Percentiles rank a stretch among this genome's conserved stretches.
Evolutionary conservation across 2,113 vertebrate genomes (phyloP).

Genomic region (Protobothrops mucrosquamatus): DNA sequence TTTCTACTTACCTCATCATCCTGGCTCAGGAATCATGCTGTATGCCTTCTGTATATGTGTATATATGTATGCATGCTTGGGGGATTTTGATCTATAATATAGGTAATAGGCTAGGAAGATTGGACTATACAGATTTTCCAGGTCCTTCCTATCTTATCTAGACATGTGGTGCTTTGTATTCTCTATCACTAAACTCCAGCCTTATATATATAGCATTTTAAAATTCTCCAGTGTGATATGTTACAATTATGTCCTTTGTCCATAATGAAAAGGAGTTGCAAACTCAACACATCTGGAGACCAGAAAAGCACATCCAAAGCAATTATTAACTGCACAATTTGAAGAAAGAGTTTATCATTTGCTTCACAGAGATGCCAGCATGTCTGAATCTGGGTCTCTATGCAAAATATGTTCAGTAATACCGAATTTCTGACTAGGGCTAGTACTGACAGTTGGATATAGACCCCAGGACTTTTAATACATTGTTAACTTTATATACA

Average conservation of each 20-base stretch:
- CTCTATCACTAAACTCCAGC: neutral
- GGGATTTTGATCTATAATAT: neutral
- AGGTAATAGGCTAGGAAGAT: neutral
- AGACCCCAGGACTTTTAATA: neutral
- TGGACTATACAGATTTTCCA: neutral
- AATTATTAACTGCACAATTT: neutral
- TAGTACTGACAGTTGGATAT: neutral
- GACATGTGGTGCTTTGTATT: neutral
- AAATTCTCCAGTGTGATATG: neutral
- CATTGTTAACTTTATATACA: neutral
- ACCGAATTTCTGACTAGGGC: neutral
- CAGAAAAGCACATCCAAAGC: neutral
- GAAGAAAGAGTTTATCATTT: neutral
- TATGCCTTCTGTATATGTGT: neutral
- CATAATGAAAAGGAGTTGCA: neutral
- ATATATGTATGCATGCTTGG: neutral
- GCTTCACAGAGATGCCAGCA: neutral
- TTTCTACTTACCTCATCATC: neutral
- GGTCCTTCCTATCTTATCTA: neutral
- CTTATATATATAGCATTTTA: neutral
- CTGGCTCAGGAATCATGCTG: neutral
- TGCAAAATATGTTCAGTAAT: neutral
- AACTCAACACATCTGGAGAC: neutral
- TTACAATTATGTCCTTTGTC: neutral
- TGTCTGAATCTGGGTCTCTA: neutral